Percentiles rank a stretch among this genome's conserved stretches.
phyloP scores from a whole-genome alignment of 1,140 invertebrate genomes.

The Glossosoma conforme region DNA sequence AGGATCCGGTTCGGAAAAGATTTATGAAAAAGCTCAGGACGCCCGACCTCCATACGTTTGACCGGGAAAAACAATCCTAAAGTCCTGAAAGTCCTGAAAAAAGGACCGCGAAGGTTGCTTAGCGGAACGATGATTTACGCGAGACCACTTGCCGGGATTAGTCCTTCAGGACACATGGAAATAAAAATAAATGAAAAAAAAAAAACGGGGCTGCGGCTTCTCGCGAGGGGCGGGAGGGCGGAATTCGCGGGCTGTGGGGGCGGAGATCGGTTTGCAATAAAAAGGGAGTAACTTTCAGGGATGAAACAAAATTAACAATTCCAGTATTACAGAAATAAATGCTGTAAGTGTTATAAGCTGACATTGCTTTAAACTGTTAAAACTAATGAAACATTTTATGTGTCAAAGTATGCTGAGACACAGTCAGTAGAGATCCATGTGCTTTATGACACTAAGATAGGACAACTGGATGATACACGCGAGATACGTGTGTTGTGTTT shows the following conservation, averaged over 20 bases:
- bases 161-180: constrained; percentile 13
- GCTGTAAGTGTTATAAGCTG: no score
- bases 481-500: no score
- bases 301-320: no score
- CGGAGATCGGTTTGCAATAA: constrained; percentile 9
- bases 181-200: constrained; percentile 21
- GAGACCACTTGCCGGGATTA: constrained; percentile 20
- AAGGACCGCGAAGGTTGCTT: constrained; percentile 19
- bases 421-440: no score
- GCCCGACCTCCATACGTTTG: constrained; percentile 12
- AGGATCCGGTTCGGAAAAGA: constrained; percentile 3
- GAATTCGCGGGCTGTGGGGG: background rate
- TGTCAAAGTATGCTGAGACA: no score
- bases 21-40: constrained; percentile 9
- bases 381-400: no score
- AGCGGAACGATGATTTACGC: constrained; percentile 26
- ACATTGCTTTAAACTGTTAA: no score
- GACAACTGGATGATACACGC: no score
- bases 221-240: background rate
- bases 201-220: constrained; percentile 4
- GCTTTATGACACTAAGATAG: no score
- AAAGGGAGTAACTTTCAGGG: background rate
- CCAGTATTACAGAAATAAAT: no score
- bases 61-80: background rate
- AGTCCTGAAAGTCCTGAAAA: no score